Conservation (phyloP, 1,140 invertebrate species). For the Centruroides sculpturatus region DNA sequence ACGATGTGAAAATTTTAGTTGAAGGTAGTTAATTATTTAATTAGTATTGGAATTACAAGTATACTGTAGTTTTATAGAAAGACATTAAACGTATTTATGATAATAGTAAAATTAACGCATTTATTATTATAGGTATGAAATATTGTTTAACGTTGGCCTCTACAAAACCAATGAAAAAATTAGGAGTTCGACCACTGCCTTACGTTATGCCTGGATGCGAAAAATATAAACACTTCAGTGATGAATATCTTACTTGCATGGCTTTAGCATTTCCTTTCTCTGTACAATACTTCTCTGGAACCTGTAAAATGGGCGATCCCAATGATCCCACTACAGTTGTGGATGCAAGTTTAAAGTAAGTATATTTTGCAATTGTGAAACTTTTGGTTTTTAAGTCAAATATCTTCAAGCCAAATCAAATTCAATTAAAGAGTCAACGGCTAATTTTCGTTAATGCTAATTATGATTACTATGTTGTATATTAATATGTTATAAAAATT, state of each 20-base stretch:
- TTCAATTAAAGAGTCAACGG: no score
- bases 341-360: slow-evolving; percentile 42
- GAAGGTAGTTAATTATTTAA: no score
- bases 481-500: no score
- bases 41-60: no score
- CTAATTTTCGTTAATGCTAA: no score
- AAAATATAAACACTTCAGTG: slow-evolving; percentile 50
- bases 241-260: slow-evolving; percentile 58
- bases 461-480: no score
- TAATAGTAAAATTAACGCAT: no score
- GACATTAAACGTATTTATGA: no score
- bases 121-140: slow-evolving; percentile 35
- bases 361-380: not conserved
- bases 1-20: no score
- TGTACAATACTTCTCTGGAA: slow-evolving; percentile 50
- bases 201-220: slow-evolving; percentile 51
- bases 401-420: no score
- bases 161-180: slow-evolving; percentile 39
- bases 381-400: no score
- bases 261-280: slow-evolving; percentile 58
- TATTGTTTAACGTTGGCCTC: slow-evolving; percentile 40
- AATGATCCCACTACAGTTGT: slow-evolving; percentile 56
- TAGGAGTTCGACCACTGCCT: slow-evolving; percentile 3
- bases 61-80: no score
- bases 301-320: slow-evolving; percentile 57